Base-by-base conservation (phyloP, 2,888 invertebrate species). In the Mimas tiliae region DNA sequence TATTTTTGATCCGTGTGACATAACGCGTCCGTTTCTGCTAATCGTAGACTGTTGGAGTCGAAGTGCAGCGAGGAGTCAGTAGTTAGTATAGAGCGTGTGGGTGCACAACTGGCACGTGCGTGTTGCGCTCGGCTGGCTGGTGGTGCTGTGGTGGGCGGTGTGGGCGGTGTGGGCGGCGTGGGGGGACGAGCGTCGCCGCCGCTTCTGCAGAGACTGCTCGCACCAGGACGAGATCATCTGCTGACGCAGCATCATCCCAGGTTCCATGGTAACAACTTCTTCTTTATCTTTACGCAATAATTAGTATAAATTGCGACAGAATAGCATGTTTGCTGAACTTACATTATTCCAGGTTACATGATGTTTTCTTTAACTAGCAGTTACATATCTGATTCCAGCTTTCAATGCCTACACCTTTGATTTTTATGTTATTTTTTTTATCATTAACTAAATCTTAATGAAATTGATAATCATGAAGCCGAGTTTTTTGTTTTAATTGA, bases 101-200 rank as follows among this genome's bases (percentile, higher is more conserved):
- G 86, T 76, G 80, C 80, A 70, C 80, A 79, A 67, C 81, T 89
- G 69, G 81, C 89, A 72, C 83, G 90, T 16, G 86, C 86, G 72
- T 83, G 86, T 74, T 82, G 82, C 72, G 80, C 83, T 69, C 82
- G 87, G 52, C 79, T 89, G 73, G 79, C 81, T 66, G 79, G 78
- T 6, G 80, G 81, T 68, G 78, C 78, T 11, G 45, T 14, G 67
- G 72, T 76, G 66, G 67, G 77, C 67, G 69, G 77, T 66, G 70
- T 74, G 67, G 48, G 48, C 69, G 68, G 72, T 69, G 68, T 72
- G 73, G 70, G 75, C 70, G 75, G 72, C 69, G 66, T 73, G 69
- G 71, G 80, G 68, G 72, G 77, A 65, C 67, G 76, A 67, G 69
- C 78, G 67, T 69, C 75, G 67, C 84, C 80, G 75, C 81, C 74